Base-by-base conservation (phyloP, 2,888 invertebrate species). In the Cataglyphis rosenhaueri region DNA sequence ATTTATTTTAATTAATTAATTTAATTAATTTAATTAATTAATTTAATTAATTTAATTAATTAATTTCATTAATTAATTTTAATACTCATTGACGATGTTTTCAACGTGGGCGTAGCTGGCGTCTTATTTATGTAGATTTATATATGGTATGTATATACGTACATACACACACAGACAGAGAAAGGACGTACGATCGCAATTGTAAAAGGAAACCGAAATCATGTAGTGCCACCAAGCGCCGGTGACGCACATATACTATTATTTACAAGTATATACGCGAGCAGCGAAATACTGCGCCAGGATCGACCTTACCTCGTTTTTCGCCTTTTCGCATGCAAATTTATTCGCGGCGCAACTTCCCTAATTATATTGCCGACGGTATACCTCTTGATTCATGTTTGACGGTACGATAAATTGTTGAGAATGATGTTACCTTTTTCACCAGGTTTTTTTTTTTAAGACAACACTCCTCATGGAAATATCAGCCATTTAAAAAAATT, bases 131-230 rank as follows among this genome's bases (percentile, higher is more conserved):
- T 87, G 82, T 84, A 87, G 66, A 84, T 73, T 78, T 87, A 83
- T 83, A 88, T 78, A 86, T 66, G 21, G 21, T 65, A 84, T 76
- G 76, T 55, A 62, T 74, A 81, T 62, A 83, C 73, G 84, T 75
- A 84, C 75, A 83, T 66, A 84, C 41, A 32, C 44, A 73, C 38
- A 71, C 71, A 65, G 41, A 78, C 48, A 73, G 32, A 32, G 32
- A 32, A 0, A 38, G 85, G 70, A 87, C 89, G 90, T 90, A 90
- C 91, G 90, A 91, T 91, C 91, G 89, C 90, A 86, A 91, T 85
- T 88, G 88, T 89, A 86, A 88, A 86, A 78, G 48, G 71, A 71
- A 76, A 70, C 38, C 59, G 83, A 84, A 81, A 86, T 88, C 85
- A 66, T 85, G 82, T 83, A 74, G 85, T 85, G 90, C 52, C 18